Evolutionary conservation across 2,113 vertebrate species (phyloP).

Genomic region (Syngnathus scovelli): DNA sequence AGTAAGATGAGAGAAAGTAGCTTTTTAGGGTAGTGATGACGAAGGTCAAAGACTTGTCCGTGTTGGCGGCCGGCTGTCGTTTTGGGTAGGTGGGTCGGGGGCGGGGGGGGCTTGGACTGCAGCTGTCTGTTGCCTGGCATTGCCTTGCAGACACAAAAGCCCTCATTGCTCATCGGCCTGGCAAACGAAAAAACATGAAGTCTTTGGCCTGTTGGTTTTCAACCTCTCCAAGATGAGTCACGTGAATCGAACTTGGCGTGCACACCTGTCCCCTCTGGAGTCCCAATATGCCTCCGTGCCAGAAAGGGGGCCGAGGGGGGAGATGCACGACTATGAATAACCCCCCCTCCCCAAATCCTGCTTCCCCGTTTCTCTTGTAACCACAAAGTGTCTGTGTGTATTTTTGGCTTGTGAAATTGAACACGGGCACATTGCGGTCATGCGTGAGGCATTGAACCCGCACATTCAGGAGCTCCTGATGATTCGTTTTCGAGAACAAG

Average conservation of each 20-base stretch:
- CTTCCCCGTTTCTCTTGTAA: slow-evolving; percentile 34
- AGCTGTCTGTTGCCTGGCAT: not conserved
- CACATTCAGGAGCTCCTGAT: not conserved
- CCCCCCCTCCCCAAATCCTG: slow-evolving; percentile 2
- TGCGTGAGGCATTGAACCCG: slow-evolving; percentile 1
- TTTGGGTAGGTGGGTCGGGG: slow-evolving; percentile 34
- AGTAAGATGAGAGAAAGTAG: not conserved
- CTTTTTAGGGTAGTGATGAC: slow-evolving; percentile 7
- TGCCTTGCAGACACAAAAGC: not conserved
- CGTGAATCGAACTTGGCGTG: slow-evolving; percentile 22
- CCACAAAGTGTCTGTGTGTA: slow-evolving; percentile 41
- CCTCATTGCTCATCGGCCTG: not conserved
- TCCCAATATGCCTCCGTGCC: slow-evolving; percentile 47
- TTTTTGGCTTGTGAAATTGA: slow-evolving; percentile 45
- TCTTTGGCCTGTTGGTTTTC: not conserved
- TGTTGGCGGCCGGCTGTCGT: slow-evolving; percentile 17
- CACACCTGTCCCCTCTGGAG: slow-evolving; percentile 46
- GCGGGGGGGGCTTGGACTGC: slow-evolving; percentile 45
- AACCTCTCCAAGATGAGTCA: not conserved
- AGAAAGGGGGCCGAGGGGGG: slow-evolving; percentile 12
- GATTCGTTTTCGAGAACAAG: not conserved
- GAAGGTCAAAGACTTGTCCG: slow-evolving; percentile 55
- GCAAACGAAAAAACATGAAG: not conserved
- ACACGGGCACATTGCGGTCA: slow-evolving; percentile 15
- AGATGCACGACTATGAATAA: slow-evolving; percentile 47